Conservation (phyloP, 1,140 invertebrate species). For the Anoplolepis gracilipes region DNA sequence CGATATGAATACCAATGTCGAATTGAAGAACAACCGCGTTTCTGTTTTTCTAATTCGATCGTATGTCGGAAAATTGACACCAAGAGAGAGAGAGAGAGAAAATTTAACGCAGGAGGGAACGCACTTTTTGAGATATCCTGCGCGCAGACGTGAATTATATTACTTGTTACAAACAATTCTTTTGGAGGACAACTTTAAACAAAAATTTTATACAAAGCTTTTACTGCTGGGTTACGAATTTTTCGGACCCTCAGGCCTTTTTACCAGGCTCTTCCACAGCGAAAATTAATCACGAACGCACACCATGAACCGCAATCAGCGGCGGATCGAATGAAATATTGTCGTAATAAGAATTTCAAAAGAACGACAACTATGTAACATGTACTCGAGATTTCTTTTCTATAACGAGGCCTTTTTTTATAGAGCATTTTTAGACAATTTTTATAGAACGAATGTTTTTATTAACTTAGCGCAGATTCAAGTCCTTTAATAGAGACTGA, state of each 20-base stretch:
- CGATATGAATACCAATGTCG: conserved; percentile 39
- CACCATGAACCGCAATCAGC: conserved; percentile 32
- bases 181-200: conserved; percentile 62
- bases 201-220: conserved; percentile 71
- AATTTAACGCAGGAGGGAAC: conserved; percentile 10
- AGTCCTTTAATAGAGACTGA: not conserved
- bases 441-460: conserved; percentile 36
- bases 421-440: conserved; percentile 17
- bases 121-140: not conserved
- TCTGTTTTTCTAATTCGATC: conserved; percentile 8
- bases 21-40: conserved; percentile 1
- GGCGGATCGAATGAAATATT: conserved; percentile 39
- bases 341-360: conserved; percentile 43
- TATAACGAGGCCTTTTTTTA: conserved; percentile 48
- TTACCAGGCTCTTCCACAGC: conserved; percentile 62
- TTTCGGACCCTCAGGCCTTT: conserved; percentile 57
- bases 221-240: conserved; percentile 63
- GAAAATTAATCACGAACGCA: conserved; percentile 45
- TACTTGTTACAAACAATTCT: conserved; percentile 36
- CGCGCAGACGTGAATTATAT: not conserved
- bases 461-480: conserved; percentile 2
- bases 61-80: conserved; percentile 16
- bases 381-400: conserved; percentile 24
- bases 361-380: conserved; percentile 32
- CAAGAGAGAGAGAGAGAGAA: not conserved